Evolutionary conservation across 2,888 invertebrate genomes (phyloP), one percentile per base, ranked within the genome.

Genomic region (Pyrrhia umbra): DNA sequence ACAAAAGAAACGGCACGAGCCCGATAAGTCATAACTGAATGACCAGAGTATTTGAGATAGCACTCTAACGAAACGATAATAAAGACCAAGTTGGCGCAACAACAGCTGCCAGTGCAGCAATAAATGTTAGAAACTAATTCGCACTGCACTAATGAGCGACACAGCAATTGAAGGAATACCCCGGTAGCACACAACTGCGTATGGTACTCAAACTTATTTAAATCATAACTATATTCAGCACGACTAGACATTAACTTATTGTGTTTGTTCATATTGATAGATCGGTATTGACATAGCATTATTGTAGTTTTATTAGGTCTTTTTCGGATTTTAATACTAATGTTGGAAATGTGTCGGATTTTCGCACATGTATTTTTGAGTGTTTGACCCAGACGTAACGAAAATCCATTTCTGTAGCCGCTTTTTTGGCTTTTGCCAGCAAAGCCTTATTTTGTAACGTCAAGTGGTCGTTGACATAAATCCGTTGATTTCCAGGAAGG

Each of bases 341-440:
- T 6, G n/a, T 49, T 13, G 34, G 49, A 20, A n/a, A 49, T 5
- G 34, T 37, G 5, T 51, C 57, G 25, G 16, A 34, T n/a, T 57
- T 57, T 57, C 65, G 75, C 60, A 68, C 72, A 47, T 58, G 54
- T 68, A 71, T 65, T 45, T 61, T 63, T 27, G 18, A 16, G 13
- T 46, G 65, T 49, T 68, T 77, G 47, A 65, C 62, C 58, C 50
- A 63, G 46, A 68, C 25, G 30, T 55, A 27, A 13, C 9, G 57
- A 57, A 47, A 57, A 57, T 46, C 40, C 57, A n/a, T 40, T 49
- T 47, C 57, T 4, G 39, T 30, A 2, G 57, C 57, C 15, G 23
- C 15, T 25, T 58, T 42, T 34, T 50, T 58, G 10, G 43, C 30
- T 49, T 58, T 50, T n/a, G n/a, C n/a, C n/a, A n/a, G n/a, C n/a